Evolutionary conservation across 2,888 invertebrate species (phyloP), one percentile per base, ranked within the genome.

Genomic region (Auanema freiburgensis): DNA sequence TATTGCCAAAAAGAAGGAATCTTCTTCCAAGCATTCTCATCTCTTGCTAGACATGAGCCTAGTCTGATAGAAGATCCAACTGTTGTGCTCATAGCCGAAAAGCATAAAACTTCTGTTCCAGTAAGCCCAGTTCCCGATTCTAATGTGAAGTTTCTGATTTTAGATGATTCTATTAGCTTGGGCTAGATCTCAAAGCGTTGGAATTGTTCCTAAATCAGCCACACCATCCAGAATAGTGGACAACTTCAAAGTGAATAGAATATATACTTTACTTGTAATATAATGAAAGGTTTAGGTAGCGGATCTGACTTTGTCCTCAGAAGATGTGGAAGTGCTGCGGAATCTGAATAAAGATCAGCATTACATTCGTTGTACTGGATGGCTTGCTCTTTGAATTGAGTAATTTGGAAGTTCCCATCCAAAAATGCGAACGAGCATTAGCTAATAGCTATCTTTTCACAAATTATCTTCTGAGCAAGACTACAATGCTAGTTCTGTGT

Each of bases 131-230:
- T 2, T 1, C 11, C 8, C 11, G 4, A 43, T 25, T 52, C 43
- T 50, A 12, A 33, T 4, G 16, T 49, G 33, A 14, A 25, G n/a
- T n/a, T 24, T 33, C 25, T 8, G 14, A 21, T 63, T 75, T 50
- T 54, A 77, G 74, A 65, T 74, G 10, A 49, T 79, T 52, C 84
- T 92, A 10, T 85, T 92, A 12, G 87, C 88, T 51, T 92, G 92
- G 91, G 89, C 90, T 1, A 78, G 90, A 12, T 90, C 91, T 80
- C 89, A 90, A 81, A 88, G 88, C 61, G 87, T 91, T 67, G 89
- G 79, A 61, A 79, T 82, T 57, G 74, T 80, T 23, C 82, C 82
- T 8, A 82, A 82, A 59, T 81, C 80, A n/a, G 68, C 73, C 16
- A 74, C 71, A 44, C 79, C 79, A 0, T 59, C 65, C 6, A 67